Percentiles rank a stretch among this genome's conserved stretches.
These are phyloP conservation scores for Vidua macroura DNA, from an alignment of 2,113 vertebrate species.

Conservation along the genomic window DNA sequence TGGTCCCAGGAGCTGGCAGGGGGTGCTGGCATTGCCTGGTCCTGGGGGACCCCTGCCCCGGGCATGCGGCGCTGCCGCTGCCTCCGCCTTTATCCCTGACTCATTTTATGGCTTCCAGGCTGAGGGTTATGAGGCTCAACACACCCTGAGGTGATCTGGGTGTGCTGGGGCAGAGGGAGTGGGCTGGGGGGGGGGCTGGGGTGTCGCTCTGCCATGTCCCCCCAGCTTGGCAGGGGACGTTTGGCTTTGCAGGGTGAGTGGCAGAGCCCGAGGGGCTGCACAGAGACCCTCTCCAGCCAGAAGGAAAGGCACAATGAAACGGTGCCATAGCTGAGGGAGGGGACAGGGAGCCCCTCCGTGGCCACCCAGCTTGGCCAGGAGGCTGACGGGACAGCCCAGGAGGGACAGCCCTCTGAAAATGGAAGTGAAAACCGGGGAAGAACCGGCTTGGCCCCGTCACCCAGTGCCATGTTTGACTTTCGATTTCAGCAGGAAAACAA, in stretches of 20 bases:
- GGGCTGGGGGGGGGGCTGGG: not conserved
- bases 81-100: not conserved
- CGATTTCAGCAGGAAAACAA: constrained; percentile 25
- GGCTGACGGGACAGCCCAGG: fast-evolving
- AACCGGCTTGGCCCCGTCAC: not conserved
- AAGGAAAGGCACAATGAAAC: not conserved
- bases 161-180: not conserved
- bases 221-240: fast-evolving
- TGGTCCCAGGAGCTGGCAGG: not conserved
- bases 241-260: not conserved
- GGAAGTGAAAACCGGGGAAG: constrained; percentile 14
- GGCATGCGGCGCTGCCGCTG: fast-evolving
- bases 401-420: not conserved
- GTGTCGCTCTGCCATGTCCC: not conserved
- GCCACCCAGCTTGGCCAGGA: not conserved
- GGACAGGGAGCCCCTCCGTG: not conserved
- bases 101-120: constrained; percentile 51
- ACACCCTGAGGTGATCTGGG: not conserved
- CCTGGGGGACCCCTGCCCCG: fast-evolving
- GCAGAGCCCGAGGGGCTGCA: not conserved
- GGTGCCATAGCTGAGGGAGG: not conserved
- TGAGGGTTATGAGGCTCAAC: constrained; percentile 7
- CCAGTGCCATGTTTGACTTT: constrained; percentile 57
- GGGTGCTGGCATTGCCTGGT: not conserved
- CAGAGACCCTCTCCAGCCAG: fast-evolving